Evolutionary conservation across 2,113 vertebrate species (phyloP).

Genomic region (Puffinus mauretanicus): DNA sequence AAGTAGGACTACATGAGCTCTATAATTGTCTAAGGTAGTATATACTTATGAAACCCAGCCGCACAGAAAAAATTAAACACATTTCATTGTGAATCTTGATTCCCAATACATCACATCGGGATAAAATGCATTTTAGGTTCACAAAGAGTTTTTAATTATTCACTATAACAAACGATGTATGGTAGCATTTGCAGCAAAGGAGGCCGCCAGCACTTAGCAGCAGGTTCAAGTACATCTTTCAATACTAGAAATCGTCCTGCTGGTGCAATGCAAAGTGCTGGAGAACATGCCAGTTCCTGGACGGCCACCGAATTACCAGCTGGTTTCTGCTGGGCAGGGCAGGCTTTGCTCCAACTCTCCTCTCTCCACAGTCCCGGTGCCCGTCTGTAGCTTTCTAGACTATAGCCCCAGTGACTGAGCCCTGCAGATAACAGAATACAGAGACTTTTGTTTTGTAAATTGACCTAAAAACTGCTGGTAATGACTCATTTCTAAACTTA

Average conservation of each 20-base stretch:
- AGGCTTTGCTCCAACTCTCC: not conserved
- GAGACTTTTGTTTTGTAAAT: not conserved
- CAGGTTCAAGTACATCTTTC: not conserved
- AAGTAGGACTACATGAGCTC: not conserved
- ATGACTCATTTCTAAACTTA: not conserved
- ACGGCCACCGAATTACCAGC: fast-evolving
- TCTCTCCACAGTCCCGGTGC: not conserved
- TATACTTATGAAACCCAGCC: not conserved
- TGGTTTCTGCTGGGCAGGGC: not conserved
- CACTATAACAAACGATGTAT: fast-evolving
- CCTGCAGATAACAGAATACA: not conserved
- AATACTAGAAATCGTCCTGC: not conserved
- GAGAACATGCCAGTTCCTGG: not conserved
- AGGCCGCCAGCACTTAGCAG: not conserved
- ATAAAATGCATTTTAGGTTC: not conserved
- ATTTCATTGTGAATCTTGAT: not conserved
- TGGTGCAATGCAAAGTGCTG: not conserved
- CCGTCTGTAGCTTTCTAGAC: not conserved
- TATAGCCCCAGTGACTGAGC: not conserved
- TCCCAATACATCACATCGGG: not conserved
- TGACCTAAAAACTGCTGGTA: not conserved
- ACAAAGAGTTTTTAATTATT: not conserved
- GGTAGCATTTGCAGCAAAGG: not conserved
- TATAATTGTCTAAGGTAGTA: not conserved
- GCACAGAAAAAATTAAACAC: not conserved